These are phyloP conservation scores for Sebastolobus altivelis DNA, from an alignment of 2,797 vertebrate genomes.

Conservation along the genomic window DNA sequence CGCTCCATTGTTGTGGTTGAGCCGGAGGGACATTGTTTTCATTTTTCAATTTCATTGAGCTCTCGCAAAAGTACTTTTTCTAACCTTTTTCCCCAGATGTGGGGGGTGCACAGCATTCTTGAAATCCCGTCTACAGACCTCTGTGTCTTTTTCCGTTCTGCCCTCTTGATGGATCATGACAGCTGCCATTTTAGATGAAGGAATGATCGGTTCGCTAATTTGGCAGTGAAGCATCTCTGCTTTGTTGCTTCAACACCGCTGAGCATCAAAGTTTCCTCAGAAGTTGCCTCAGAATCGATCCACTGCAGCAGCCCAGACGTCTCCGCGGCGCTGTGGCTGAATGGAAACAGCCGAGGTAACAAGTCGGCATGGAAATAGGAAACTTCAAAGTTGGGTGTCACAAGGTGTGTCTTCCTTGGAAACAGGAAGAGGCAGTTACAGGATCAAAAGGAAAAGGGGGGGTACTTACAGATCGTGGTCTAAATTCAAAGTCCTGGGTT, in stretches of 20 bases:
- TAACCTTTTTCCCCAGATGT: too few species aligned
- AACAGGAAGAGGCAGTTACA: conserved; percentile 6
- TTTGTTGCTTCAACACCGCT: not conserved
- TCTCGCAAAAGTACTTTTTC: too few species aligned
- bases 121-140: not conserved
- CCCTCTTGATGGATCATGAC: too few species aligned
- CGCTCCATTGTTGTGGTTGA: too few species aligned
- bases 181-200: too few species aligned
- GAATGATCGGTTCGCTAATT: too few species aligned
- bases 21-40: too few species aligned
- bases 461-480: not conserved
- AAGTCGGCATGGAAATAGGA: conserved; percentile 10
- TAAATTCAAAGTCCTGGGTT: conserved; percentile 25
- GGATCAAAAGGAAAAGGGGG: conserved; percentile 10
- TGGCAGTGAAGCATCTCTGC: not conserved
- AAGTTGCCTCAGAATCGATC: conserved; percentile 1
- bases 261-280: conserved; percentile 22
- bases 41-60: too few species aligned
- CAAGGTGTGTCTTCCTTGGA: conserved; percentile 12
- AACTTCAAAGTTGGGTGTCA: conserved; percentile 24
- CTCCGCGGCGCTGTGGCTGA: too few species aligned
- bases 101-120: not conserved
- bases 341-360: not conserved
- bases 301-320: not conserved
- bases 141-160: not conserved